phyloP scores from a whole-genome alignment of 2,113 vertebrate species.

The Barnardius zonarius region DNA sequence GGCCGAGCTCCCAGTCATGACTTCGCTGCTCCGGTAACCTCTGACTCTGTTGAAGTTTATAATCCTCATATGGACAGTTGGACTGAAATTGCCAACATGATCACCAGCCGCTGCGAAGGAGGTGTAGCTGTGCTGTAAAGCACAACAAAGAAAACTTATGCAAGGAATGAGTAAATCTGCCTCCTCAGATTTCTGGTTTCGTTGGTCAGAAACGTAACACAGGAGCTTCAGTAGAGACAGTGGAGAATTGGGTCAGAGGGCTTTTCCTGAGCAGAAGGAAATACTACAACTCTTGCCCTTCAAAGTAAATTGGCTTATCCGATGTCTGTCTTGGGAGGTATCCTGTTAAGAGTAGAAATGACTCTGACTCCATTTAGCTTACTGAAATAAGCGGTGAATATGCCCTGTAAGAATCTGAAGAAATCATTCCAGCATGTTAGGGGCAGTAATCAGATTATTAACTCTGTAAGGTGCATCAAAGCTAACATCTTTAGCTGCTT shows the following conservation, averaged over 20 bases:
- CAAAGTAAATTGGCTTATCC: conserved; percentile 3
- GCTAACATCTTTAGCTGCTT: not conserved
- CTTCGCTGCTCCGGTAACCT: conserved; percentile 91
- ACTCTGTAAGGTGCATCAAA: not conserved
- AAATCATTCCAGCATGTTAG: not conserved
- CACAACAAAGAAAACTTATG: not conserved
- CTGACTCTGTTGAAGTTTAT: conserved; percentile 96
- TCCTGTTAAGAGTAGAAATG: not conserved
- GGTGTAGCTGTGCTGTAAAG: conserved; percentile 89
- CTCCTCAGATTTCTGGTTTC: not conserved
- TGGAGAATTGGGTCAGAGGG: not conserved
- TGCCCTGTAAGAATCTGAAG: not conserved
- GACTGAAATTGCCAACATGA: conserved; percentile 96
- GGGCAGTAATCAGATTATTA: not conserved
- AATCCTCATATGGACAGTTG: conserved; percentile 94
- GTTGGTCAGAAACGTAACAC: not conserved
- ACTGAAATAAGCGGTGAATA: not conserved
- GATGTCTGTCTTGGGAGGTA: not conserved
- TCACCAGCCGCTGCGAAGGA: conserved; percentile 95
- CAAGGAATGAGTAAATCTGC: conserved; percentile 15
- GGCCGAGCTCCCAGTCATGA: conserved; percentile 88
- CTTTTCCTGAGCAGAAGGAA: conserved; percentile 2
- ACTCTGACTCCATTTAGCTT: not conserved
- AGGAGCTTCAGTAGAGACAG: not conserved
- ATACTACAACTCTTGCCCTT: not conserved